Conservation (phyloP, 2,113 vertebrate species). For the Madoqua kirkii region DNA sequence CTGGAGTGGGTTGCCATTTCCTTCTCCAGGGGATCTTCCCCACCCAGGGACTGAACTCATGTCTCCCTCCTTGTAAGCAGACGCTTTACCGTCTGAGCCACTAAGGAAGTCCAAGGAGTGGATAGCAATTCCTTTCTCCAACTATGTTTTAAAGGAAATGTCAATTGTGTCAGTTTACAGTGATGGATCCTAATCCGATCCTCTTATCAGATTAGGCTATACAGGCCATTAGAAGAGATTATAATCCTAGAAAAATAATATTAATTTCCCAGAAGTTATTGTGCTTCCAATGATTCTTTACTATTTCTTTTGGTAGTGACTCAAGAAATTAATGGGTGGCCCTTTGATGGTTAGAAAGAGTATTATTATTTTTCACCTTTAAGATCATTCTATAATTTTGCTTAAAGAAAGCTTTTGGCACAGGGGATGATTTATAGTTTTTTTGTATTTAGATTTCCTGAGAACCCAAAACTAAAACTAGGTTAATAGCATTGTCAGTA, state of each 20-base stretch:
- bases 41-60: too few species aligned
- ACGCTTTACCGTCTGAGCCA: too few species aligned
- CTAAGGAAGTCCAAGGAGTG: too few species aligned
- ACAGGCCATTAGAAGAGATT: not conserved
- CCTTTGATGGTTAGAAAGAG: not conserved
- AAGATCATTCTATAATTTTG: not conserved
- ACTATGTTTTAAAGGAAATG: not conserved
- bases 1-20: too few species aligned
- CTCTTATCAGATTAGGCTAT: not conserved
- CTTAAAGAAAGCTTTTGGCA: not conserved
- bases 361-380: not conserved
- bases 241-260: not conserved
- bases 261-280: not conserved
- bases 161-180: not conserved
- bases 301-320: not conserved
- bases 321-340: not conserved
- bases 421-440: not conserved
- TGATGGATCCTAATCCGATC: not conserved
- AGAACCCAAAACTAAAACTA: not conserved
- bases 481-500: not conserved
- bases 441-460: not conserved
- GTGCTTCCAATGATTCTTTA: not conserved
- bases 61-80: too few species aligned
- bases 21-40: too few species aligned
- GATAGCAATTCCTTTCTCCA: not conserved